Conservation (phyloP, 1,140 invertebrate genomes). For the Drosophila albomicans region DNA sequence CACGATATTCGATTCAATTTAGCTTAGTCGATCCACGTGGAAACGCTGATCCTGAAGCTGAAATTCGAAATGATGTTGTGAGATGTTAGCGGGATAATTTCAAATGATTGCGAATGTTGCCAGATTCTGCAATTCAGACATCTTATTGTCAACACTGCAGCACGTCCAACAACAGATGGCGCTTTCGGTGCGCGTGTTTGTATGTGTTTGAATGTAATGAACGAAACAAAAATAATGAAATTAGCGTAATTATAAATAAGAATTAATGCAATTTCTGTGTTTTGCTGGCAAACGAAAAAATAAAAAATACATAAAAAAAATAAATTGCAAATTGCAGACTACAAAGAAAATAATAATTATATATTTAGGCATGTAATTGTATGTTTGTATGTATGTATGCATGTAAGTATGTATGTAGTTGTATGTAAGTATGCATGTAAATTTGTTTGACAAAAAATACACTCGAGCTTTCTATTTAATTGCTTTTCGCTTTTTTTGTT, state of each 20-base stretch:
- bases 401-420: constrained; percentile 28
- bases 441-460: constrained; percentile 83
- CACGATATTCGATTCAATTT: not conserved
- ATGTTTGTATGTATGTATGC: constrained; percentile 6
- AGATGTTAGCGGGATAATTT: not conserved
- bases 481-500: constrained; percentile 19
- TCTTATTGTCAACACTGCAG: not conserved
- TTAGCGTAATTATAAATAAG: not conserved
- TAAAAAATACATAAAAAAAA: constrained; percentile 2
- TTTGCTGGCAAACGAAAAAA: not conserved
- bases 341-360: constrained; percentile 20
- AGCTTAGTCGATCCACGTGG: no score
- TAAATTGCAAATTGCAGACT: constrained; percentile 19
- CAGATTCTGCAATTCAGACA: not conserved
- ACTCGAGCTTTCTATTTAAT: constrained; percentile 53
- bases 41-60: not conserved
- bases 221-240: not conserved
- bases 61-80: not conserved
- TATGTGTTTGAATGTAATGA: not conserved
- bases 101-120: not conserved
- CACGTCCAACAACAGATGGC: not conserved
- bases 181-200: not conserved
- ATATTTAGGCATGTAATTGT: constrained; percentile 27
- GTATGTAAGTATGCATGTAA: constrained; percentile 58
- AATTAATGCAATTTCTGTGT: not conserved